Base-by-base conservation (phyloP, 2,888 invertebrate species). In the Ethmia dodecea region DNA sequence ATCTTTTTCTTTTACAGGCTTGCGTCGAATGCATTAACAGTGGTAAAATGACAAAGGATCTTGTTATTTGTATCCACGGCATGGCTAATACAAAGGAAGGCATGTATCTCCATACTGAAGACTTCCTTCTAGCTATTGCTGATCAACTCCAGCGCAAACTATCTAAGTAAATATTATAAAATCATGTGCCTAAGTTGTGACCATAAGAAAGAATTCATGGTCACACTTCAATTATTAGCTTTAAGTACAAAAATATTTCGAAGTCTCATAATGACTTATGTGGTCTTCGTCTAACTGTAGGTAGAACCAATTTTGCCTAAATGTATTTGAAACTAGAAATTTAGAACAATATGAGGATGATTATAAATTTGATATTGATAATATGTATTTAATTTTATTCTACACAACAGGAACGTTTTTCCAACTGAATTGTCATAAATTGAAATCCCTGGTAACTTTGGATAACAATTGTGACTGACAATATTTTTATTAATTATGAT, bases 1-100 rank as follows among this genome's bases (percentile, higher is more conserved):
- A n/a, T n/a, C n/a, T 18, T 5, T 18, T 48, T 22, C 60, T 3
- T 30, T 65, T 65, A 13, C 68, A 87, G 72, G 93, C 95, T 0
- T 96, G 96, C 68, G 89, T 96, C 2, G 93, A 94, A 55, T 92
- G 92, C 45, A 92, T 96, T 5, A 92, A 96, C 67, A 84, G 89
- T 40, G 96, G 96, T 25, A 91, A 93, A 64, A 92, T 95, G 92
- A 96, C 96, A 10, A 96, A 96, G 80, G 96, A 96, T 81, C 86
- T 96, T 56, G 94, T 93, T 11, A 93, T 91, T 41, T 95, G 95
- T 63, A 94, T 96, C 63, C 92, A 96, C 67, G 96, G 96, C 13
- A 55, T 94, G 49, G 88, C 91, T 40, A 93, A 94, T 63, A 92
- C 94, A 9, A 94, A 93, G 68, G 92, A 93, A 36, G 92, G 91